Evolutionary conservation across 2,113 vertebrate species (phyloP).

Genomic region (Atractosteus spatula): DNA sequence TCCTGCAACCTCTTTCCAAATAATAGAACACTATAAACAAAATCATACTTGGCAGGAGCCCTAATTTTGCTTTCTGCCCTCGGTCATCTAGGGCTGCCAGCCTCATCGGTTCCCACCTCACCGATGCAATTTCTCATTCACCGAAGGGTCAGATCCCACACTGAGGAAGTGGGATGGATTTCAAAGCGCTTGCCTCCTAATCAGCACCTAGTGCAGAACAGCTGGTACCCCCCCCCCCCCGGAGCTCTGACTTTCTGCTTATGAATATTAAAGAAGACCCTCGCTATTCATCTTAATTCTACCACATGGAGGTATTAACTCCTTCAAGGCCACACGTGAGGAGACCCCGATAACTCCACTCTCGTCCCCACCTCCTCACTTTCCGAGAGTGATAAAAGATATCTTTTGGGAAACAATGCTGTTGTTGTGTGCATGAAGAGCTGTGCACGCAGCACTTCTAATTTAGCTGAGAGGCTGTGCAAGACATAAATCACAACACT

Average conservation of each 20-base stretch:
- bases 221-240: background rate
- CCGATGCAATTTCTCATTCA: conserved; percentile 7
- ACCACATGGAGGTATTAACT: background rate
- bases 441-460: too few species aligned
- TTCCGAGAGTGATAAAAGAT: too few species aligned
- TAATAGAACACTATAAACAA: background rate
- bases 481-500: too few species aligned
- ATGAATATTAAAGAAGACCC: conserved; percentile 7
- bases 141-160: conserved; percentile 9
- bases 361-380: too few species aligned
- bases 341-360: too few species aligned
- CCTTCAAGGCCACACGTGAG: too few species aligned
- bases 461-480: too few species aligned
- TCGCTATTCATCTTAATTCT: conserved; percentile 7
- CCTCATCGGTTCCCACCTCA: background rate
- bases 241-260: background rate
- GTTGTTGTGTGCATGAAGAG: too few species aligned
- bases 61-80: conserved; percentile 10
- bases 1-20: background rate
- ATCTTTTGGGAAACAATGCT: too few species aligned
- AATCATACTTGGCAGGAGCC: conserved; percentile 3
- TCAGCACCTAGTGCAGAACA: conserved; percentile 8
- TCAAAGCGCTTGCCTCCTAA: conserved; percentile 6
- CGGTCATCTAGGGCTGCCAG: background rate
- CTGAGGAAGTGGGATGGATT: conserved; percentile 19